These are phyloP conservation scores for Sisor rabdophorus DNA, from an alignment of 2,113 vertebrate genomes.

Conservation along the genomic window DNA sequence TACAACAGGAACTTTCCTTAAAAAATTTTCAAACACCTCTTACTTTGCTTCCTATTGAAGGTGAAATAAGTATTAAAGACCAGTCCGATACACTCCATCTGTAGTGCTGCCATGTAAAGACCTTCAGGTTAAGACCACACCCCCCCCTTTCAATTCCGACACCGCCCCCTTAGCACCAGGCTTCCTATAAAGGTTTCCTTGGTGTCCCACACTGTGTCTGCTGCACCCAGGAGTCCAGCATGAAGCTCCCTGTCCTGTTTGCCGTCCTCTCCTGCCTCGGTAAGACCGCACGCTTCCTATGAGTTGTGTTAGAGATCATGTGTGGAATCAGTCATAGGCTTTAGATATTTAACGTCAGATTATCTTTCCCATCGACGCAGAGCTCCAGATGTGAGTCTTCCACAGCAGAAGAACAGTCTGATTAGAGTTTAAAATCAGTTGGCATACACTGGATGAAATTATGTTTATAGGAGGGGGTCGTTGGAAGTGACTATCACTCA, in stretches of 20 bases:
- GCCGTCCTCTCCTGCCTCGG: constrained; percentile 64
- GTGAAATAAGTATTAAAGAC: neutral
- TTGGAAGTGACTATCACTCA: too few species aligned
- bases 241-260: constrained; percentile 59
- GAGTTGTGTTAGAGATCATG: neutral
- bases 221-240: constrained; percentile 51
- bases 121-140: neutral
- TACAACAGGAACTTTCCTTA: neutral
- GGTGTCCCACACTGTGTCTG: constrained; percentile 21
- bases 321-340: neutral
- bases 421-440: neutral
- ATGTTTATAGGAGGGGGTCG: too few species aligned
- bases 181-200: constrained; percentile 63
- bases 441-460: neutral
- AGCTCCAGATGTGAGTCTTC: too few species aligned
- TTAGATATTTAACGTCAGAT: too few species aligned
- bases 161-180: constrained; percentile 26
- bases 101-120: neutral
- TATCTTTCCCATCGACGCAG: too few species aligned
- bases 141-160: neutral
- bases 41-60: neutral
- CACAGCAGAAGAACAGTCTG: neutral
- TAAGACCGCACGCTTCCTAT: constrained; percentile 48
- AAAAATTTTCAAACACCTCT: neutral
- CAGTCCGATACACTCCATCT: neutral